These are phyloP conservation scores for Hetaerina americana DNA, from an alignment of 1,140 invertebrate species.

Conservation along the genomic window DNA sequence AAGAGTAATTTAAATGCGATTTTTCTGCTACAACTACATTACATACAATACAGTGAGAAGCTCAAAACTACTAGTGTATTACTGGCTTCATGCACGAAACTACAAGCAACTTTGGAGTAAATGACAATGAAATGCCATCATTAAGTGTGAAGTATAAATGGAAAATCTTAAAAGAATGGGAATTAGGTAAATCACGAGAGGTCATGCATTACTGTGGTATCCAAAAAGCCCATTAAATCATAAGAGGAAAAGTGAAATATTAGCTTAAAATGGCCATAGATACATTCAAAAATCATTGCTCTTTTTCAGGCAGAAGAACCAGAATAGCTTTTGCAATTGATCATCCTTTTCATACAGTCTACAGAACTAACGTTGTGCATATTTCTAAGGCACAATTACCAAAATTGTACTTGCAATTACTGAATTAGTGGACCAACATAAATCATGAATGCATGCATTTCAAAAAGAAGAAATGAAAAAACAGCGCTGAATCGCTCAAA, in stretches of 20 bases:
- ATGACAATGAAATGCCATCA: not conserved
- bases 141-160: not conserved
- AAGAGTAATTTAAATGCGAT: not conserved
- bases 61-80: no score
- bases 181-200: not conserved
- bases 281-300: not conserved
- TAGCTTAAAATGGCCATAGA: constrained; percentile 2
- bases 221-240: constrained; percentile 1
- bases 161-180: not conserved
- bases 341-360: constrained; percentile 2
- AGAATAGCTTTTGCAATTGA: constrained; percentile 2
- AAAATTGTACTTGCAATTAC: constrained; percentile 2
- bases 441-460: constrained; percentile 1
- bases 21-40: not conserved
- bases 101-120: not conserved
- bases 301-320: constrained; percentile 6
- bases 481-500: constrained; percentile 1
- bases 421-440: not conserved
- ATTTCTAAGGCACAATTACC: not conserved
- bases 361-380: not conserved
- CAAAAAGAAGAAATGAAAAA: constrained; percentile 2
- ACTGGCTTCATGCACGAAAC: not conserved
- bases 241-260: not conserved
- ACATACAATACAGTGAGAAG: no score
- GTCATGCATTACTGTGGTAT: not conserved